Conservation (phyloP, 2,113 vertebrate species). For the Edolisoma coerulescens region DNA sequence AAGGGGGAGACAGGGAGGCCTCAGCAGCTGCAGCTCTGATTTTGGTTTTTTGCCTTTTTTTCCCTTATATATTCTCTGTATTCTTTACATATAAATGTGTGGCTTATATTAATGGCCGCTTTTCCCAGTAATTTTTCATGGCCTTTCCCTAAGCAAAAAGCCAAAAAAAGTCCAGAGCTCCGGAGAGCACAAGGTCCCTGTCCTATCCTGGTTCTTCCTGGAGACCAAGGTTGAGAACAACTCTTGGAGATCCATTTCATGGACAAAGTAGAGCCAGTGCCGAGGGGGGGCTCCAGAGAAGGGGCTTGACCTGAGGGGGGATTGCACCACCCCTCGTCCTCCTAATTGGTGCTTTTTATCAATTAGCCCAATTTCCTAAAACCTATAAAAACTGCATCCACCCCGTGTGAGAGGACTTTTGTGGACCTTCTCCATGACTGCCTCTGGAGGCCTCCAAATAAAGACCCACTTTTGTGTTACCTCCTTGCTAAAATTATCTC, state of each 20-base stretch:
- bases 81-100: neutral
- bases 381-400: neutral
- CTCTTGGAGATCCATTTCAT: neutral
- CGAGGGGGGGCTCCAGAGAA: neutral
- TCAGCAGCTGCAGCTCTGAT: neutral
- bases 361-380: neutral
- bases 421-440: neutral
- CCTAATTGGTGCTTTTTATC: neutral
- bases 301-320: neutral
- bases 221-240: neutral
- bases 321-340: neutral
- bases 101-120: neutral
- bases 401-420: too few species aligned
- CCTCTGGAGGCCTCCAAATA: neutral
- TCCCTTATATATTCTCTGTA: neutral
- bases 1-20: accelerated
- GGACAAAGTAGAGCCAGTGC: neutral
- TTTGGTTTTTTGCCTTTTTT: neutral
- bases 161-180: neutral
- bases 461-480: neutral
- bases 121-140: neutral
- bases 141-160: neutral
- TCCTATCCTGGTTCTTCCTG: neutral
- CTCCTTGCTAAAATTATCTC: neutral
- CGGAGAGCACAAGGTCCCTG: neutral